phyloP scores from a whole-genome alignment of 2,888 invertebrate genomes.

The Acrobasis suavella region DNA sequence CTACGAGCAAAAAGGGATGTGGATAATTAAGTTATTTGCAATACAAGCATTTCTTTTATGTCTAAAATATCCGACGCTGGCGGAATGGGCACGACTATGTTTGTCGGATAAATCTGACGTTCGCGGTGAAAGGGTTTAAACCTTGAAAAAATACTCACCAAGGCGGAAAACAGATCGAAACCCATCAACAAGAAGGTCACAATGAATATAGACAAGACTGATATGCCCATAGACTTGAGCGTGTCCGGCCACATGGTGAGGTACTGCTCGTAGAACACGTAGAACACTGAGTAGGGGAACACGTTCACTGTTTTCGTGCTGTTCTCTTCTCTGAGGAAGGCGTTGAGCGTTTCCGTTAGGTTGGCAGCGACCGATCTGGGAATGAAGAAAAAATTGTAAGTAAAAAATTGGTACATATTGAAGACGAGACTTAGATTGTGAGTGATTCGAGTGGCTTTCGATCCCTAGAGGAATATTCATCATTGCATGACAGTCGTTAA shows the following conservation, averaged over 20 bases:
- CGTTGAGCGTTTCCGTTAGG: constrained; percentile 89
- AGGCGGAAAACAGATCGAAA: constrained; percentile 94
- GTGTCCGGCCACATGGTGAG: constrained; percentile 97
- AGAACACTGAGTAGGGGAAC: constrained; percentile 96
- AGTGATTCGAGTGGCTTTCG: too few species aligned
- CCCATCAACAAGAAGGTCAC: constrained; percentile 97
- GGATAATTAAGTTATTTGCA: too few species aligned
- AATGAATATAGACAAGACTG: constrained; percentile 95
- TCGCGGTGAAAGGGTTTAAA: too few species aligned
- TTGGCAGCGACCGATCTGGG: constrained; percentile 88
- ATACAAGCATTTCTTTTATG: too few species aligned
- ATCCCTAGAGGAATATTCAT: too few species aligned
- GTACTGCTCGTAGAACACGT: constrained; percentile 99
- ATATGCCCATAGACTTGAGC: constrained; percentile 92
- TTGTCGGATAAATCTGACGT: too few species aligned
- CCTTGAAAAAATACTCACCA: constrained; percentile 61
- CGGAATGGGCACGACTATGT: too few species aligned
- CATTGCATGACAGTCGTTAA: too few species aligned
- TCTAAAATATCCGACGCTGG: too few species aligned
- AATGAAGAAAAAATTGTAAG: not conserved
- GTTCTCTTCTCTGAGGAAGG: constrained; percentile 76
- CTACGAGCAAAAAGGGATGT: too few species aligned
- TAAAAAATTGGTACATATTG: not conserved
- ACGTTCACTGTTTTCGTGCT: constrained; percentile 83
- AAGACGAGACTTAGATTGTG: not conserved